These are phyloP conservation scores for Nyctibius bracteatus DNA, from an alignment of 2,113 vertebrate species.

Conservation along the genomic window DNA sequence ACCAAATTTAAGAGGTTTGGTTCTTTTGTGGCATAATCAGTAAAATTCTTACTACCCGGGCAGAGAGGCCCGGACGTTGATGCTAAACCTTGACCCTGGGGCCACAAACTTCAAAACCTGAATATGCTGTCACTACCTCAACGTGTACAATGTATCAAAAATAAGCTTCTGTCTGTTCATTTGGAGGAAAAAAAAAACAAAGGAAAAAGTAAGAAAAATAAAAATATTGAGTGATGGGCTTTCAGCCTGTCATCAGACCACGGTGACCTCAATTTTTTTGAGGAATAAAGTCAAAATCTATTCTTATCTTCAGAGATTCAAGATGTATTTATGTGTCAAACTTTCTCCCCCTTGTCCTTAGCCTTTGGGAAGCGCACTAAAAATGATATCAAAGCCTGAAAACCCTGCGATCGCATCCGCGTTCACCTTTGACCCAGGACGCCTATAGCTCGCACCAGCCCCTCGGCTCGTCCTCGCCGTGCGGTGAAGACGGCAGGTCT, in stretches of 20 bases:
- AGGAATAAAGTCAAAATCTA: slow-evolving; percentile 71
- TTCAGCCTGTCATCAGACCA: slow-evolving; percentile 65
- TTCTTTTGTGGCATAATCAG: neutral
- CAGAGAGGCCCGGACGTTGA: neutral
- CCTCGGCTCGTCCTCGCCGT: neutral
- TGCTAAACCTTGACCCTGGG: slow-evolving; percentile 62
- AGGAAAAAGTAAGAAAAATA: neutral
- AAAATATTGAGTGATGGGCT: slow-evolving; percentile 63
- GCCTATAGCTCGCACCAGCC: neutral
- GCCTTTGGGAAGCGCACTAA: slow-evolving; percentile 53
- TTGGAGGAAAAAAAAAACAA: neutral
- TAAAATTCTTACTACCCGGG: neutral
- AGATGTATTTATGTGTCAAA: slow-evolving; percentile 69
- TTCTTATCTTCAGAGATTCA: slow-evolving; percentile 63
- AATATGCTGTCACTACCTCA: slow-evolving; percentile 54
- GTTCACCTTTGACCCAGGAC: slow-evolving; percentile 24
- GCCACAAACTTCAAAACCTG: slow-evolving; percentile 35
- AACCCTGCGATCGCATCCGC: neutral
- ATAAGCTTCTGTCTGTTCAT: neutral
- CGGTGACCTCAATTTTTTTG: slow-evolving; percentile 72
- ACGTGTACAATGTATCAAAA: slow-evolving; percentile 59
- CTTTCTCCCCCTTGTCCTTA: slow-evolving; percentile 47
- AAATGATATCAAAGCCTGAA: slow-evolving; percentile 35
- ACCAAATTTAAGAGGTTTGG: neutral
- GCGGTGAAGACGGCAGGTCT: accelerated